phyloP scores from a whole-genome alignment of 2,888 invertebrate genomes.

The Tenthredo livida region DNA sequence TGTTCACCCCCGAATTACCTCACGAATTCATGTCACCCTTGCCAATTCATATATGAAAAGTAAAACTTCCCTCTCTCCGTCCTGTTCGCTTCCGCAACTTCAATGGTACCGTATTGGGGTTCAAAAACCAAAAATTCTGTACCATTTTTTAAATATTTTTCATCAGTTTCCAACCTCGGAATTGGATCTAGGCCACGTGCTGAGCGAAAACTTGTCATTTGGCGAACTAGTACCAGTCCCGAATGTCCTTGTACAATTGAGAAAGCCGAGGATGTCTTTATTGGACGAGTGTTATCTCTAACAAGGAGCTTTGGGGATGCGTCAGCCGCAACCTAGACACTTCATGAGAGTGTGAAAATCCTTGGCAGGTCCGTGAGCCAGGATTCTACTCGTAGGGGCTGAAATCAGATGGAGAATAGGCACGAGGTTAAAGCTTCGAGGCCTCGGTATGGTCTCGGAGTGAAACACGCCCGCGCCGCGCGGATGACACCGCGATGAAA shows the following conservation, averaged over 20 bases:
- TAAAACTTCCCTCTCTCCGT: neutral
- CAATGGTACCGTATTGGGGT: neutral
- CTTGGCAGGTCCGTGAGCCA: neutral
- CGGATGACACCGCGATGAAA: neutral
- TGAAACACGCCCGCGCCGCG: neutral
- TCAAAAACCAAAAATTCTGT: neutral
- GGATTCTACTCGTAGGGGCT: neutral
- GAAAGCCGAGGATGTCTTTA: slow-evolving; percentile 1
- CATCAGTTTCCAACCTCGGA: neutral
- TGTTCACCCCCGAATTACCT: neutral
- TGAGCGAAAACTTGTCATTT: neutral
- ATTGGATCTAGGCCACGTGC: neutral
- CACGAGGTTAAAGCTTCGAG: neutral
- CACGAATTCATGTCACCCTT: slow-evolving; percentile 27
- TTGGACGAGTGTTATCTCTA: slow-evolving; percentile 35
- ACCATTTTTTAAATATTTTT: neutral
- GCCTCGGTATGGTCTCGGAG: neutral
- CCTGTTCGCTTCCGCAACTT: neutral
- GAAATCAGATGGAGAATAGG: neutral
- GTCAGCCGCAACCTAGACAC: slow-evolving; percentile 31
- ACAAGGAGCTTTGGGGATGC: slow-evolving; percentile 4
- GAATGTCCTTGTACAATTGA: slow-evolving; percentile 7
- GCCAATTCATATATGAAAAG: neutral
- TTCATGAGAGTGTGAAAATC: slow-evolving; percentile 41
- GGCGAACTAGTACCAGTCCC: neutral